These are phyloP conservation scores for Ramphastos sulfuratus DNA, from an alignment of 2,113 vertebrate species.

Conservation along the genomic window DNA sequence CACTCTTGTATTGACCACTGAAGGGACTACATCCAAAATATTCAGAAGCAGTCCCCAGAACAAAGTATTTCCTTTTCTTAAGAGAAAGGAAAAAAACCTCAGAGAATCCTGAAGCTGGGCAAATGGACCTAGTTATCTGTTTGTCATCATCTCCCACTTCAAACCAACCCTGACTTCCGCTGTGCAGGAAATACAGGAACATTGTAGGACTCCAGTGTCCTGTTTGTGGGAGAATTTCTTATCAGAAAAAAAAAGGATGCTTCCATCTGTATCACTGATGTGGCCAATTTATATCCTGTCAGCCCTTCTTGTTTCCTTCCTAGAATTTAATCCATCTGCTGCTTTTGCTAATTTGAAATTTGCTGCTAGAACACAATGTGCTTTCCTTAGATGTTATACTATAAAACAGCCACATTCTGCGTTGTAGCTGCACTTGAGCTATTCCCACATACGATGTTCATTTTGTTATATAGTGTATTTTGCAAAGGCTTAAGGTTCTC, in stretches of 20 bases:
- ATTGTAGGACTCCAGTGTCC: not conserved
- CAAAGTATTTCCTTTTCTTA: not conserved
- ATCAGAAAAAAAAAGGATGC: not conserved
- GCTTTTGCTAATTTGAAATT: not conserved
- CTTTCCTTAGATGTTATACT: not conserved
- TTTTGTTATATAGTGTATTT: not conserved
- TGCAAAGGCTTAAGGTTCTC: not conserved
- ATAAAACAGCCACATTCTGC: not conserved
- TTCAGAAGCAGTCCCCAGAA: not conserved
- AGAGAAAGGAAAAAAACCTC: constrained; percentile 10
- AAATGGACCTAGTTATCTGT: constrained; percentile 1
- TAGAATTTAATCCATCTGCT: not conserved
- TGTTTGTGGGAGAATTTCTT: not conserved
- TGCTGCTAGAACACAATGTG: not conserved
- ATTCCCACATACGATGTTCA: not conserved
- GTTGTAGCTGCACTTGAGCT: not conserved
- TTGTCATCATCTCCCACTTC: constrained; percentile 10
- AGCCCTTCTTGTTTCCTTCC: not conserved
- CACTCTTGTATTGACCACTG: not conserved
- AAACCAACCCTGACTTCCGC: not conserved
- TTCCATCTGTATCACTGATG: not conserved
- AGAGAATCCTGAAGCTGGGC: not conserved
- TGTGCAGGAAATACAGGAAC: not conserved
- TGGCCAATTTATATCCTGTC: not conserved
- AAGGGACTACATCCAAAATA: not conserved